Evolutionary conservation across 1,140 invertebrate species (phyloP).

Genomic region (Calosoma granatense): DNA sequence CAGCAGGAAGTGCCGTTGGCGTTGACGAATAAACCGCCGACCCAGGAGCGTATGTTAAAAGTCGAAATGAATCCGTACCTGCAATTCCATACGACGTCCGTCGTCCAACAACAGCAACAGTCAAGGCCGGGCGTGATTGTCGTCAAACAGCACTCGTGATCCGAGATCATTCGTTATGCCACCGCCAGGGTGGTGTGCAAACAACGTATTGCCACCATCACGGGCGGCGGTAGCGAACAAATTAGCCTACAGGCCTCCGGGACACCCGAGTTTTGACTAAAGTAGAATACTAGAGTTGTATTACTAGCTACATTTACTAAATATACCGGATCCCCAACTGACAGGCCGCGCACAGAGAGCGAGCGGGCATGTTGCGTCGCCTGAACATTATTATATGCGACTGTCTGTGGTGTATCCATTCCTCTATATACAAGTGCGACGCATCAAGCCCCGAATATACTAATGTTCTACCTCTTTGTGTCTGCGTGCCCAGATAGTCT

Average conservation of each 20-base stretch:
- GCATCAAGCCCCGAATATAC: too few species aligned
- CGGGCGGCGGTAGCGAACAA: background rate
- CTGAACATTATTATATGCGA: too few species aligned
- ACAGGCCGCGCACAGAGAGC: too few species aligned
- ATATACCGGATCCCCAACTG: too few species aligned
- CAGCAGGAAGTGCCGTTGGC: slow-evolving; percentile 61
- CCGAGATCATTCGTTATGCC: slow-evolving; percentile 16
- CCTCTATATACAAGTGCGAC: too few species aligned
- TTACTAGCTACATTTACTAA: background rate
- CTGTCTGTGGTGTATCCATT: too few species aligned
- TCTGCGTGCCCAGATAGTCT: too few species aligned
- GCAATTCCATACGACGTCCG: slow-evolving; percentile 42
- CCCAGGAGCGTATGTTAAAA: slow-evolving; percentile 37
- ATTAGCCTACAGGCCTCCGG: background rate
- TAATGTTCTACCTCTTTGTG: too few species aligned
- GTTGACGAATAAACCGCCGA: slow-evolving; percentile 50
- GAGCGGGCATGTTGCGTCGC: too few species aligned
- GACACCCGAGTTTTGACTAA: slow-evolving; percentile 1
- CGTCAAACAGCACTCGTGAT: slow-evolving; percentile 69
- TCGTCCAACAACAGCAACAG: slow-evolving; percentile 44
- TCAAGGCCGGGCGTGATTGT: slow-evolving; percentile 77
- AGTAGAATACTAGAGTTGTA: background rate
- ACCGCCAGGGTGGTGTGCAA: background rate
- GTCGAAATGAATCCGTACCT: slow-evolving; percentile 55
- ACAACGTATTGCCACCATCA: background rate